A percentile compares a stretch with the other conserved stretches of the same genome.
Conservation (phyloP, 2,888 invertebrate genomes). For the Lumbricus terrestris region DNA sequence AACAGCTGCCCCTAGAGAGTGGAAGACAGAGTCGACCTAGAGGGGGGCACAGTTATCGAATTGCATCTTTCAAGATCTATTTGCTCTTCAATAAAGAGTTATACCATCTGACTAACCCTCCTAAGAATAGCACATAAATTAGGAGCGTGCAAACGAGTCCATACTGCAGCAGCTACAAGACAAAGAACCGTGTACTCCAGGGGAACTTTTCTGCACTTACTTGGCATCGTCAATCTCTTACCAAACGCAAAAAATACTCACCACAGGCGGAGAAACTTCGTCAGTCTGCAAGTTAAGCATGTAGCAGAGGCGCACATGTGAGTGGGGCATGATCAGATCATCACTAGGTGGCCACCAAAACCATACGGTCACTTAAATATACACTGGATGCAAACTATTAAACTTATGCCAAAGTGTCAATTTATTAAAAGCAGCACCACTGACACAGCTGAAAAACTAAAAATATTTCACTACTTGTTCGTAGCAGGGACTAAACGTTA, state of each 20-base stretch:
- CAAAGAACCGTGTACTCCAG: neutral
- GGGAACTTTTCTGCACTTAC: neutral
- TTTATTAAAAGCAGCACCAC: neutral
- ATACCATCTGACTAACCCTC: too few species aligned
- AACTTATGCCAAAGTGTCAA: neutral
- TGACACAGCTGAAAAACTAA: neutral
- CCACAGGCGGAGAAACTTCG: conserved; percentile 12
- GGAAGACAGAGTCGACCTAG: too few species aligned
- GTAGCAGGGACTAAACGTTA: neutral
- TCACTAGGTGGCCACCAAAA: neutral
- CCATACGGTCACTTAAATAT: neutral
- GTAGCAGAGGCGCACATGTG: neutral
- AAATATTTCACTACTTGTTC: neutral
- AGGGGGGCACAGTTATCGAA: too few species aligned
- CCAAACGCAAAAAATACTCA: conserved; percentile 6
- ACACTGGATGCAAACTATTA: neutral
- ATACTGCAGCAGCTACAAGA: neutral
- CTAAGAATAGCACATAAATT: too few species aligned
- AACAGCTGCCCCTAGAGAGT: too few species aligned
- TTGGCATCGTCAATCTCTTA: neutral
- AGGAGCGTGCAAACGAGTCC: too few species aligned
- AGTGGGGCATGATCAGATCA: neutral
- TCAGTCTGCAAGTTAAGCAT: conserved; percentile 8
- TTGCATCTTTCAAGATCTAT: too few species aligned
- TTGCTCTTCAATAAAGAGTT: too few species aligned